Percentiles rank a stretch among this genome's conserved stretches.
Evolutionary conservation across 2,888 invertebrate species (phyloP).

Genomic region (Ceramica pisi): DNA sequence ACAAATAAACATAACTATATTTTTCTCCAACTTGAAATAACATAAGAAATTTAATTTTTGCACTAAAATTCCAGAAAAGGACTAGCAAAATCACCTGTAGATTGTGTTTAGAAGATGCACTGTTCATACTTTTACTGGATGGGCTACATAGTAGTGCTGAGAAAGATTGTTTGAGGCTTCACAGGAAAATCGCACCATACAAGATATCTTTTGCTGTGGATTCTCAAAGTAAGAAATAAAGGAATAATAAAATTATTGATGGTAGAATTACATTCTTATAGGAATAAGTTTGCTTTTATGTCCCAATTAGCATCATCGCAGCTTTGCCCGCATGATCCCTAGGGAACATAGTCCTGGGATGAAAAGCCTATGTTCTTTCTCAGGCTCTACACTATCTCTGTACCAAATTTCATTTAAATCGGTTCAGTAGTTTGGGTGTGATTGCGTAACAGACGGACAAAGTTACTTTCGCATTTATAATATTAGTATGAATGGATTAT

Average conservation of each 20-base stretch:
- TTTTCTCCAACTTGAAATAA: neutral
- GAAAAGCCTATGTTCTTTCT: no score
- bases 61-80: conserved; percentile 41
- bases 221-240: conserved; percentile 56
- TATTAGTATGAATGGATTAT: no score
- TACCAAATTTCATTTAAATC: no score
- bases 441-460: no score
- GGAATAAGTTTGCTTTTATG: neutral
- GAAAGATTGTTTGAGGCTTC: conserved; percentile 91
- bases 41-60: neutral
- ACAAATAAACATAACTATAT: neutral
- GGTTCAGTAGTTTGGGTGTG: no score
- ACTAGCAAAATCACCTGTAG: conserved; percentile 83
- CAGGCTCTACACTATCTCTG: no score
- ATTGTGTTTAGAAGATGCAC: conserved; percentile 87
- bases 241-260: neutral
- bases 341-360: no score
- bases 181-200: conserved; percentile 94
- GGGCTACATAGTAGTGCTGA: conserved; percentile 89
- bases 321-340: no score
- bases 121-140: conserved; percentile 91
- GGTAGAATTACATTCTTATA: neutral
- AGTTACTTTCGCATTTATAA: no score
- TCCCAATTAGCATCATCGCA: no score
- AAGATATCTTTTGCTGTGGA: conserved; percentile 93